Percentiles rank a stretch among this genome's conserved stretches.
Conservation (phyloP, 2,113 vertebrate species). For the Butorides virescens region DNA sequence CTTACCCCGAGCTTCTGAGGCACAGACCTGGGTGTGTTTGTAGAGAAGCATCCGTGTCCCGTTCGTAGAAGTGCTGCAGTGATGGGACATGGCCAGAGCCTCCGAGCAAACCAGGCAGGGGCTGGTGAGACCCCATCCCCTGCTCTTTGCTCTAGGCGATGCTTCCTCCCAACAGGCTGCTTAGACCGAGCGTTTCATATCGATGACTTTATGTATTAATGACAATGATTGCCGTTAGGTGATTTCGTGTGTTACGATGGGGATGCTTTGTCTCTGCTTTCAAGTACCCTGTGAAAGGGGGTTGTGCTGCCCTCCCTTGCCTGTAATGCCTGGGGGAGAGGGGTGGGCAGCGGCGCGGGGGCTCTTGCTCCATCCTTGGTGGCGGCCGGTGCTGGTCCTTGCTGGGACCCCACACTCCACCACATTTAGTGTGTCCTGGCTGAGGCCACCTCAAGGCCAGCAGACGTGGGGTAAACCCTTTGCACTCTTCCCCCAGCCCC, state of each 20-base stretch:
- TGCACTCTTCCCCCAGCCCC: not conserved
- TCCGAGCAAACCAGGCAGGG: not conserved
- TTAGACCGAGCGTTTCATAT: not conserved
- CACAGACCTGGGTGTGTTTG: not conserved
- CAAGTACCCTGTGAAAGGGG: not conserved
- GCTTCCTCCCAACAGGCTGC: not conserved
- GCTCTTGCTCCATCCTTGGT: not conserved
- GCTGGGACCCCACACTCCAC: not conserved
- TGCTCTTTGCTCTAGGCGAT: not conserved
- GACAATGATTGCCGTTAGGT: not conserved
- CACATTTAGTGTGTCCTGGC: not conserved
- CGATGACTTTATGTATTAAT: not conserved
- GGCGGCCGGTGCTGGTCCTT: not conserved
- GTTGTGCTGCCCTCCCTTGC: rapidly evolving
- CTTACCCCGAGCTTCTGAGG: not conserved
- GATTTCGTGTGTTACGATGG: not conserved
- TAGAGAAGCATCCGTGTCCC: not conserved
- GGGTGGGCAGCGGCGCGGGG: not conserved
- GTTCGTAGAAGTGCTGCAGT: not conserved
- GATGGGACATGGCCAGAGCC: not conserved
- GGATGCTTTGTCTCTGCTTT: not conserved
- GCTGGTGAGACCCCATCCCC: not conserved
- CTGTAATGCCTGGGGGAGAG: not conserved
- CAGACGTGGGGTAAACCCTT: not conserved
- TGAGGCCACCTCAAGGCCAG: not conserved